Evolutionary conservation across 1,140 invertebrate species (phyloP).

Genomic region (Leptoteleia sp.): DNA sequence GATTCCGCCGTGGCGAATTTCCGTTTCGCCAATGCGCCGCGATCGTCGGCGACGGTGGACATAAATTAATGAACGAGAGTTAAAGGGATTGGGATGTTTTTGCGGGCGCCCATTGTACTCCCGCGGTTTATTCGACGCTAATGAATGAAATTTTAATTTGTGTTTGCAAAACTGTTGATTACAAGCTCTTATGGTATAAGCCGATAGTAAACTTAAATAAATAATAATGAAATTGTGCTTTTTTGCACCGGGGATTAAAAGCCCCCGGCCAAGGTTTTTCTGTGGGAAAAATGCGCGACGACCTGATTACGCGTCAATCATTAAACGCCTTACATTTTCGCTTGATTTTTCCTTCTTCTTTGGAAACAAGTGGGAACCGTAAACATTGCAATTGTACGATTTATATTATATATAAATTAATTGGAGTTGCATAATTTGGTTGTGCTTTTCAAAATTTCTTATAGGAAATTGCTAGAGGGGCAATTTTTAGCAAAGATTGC

Average conservation of each 20-base stretch:
- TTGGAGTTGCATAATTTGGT: no score
- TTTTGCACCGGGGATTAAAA: conserved; percentile 3
- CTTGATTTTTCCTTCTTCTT: no score
- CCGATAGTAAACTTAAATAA: background rate
- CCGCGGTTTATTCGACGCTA: conserved; percentile 20
- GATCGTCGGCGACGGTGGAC: conserved; percentile 10
- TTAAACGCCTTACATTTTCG: no score
- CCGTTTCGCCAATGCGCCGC: conserved; percentile 11
- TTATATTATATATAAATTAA: no score
- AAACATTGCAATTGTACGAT: no score
- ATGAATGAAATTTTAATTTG: conserved; percentile 45
- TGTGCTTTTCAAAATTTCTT: no score
- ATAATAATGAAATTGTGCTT: conserved; percentile 1
- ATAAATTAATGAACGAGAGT: conserved; percentile 39
- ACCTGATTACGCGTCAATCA: no score
- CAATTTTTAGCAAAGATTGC: no score
- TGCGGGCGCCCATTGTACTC: conserved; percentile 4
- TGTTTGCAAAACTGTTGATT: conserved; percentile 29
- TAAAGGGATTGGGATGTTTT: conserved; percentile 9
- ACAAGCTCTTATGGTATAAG: conserved; percentile 16
- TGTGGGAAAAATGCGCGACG: background rate
- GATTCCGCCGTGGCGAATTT: conserved; percentile 22
- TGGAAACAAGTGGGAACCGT: no score
- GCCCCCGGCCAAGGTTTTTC: background rate
- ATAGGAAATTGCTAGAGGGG: no score